Evolutionary conservation across 2,888 invertebrate species (phyloP), one percentile per base, ranked within the genome.

Genomic region (Gryllus longicercus): DNA sequence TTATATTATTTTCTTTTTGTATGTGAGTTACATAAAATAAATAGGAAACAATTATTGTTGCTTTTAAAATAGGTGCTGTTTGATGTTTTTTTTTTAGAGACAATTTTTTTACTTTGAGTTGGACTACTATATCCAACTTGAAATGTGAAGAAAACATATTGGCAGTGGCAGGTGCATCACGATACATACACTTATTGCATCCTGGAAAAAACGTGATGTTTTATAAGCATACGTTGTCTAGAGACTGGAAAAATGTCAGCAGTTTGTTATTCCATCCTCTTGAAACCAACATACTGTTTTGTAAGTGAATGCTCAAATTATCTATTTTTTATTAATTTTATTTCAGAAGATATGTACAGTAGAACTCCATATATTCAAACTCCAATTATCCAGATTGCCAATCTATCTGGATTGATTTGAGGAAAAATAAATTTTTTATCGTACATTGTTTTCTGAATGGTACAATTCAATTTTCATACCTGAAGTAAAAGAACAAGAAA

Each of bases 91-190:
- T 38, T 38, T 38, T 8, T 79, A 85, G 85, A 82, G 85, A 87
- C 83, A 84, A 86, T 80, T 87, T 89, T 79, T 89, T 87, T 82
- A 84, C 87, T 2, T 82, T 89, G 51, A 86, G 87, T 0, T 89
- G 89, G 89, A 86, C 87, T 11, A 86, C 86, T 2, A 75, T 88
- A 82, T 75, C 82, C 0, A n/a, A 63, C n/a, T n/a, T 63, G 63
- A 63, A 63, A n/a, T 18, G 21, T 50, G 51, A 23, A 18, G 75
- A 81, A 84, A 84, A 84, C 78, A 83, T 86, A 78, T 79, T 86
- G 50, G 85, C 84, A 18, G 83, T 84, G 75, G 86, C 83, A 1
- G 86, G 86, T 16, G 83, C 83, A 4, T 82, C 83, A 23, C 82
- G 83, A 50, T 83, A 82, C n/a, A 82, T 86, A 2, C 83, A 85